These are phyloP conservation scores for Archocentrus centrarchus DNA, from an alignment of 2,113 vertebrate genomes.

Conservation along the genomic window DNA sequence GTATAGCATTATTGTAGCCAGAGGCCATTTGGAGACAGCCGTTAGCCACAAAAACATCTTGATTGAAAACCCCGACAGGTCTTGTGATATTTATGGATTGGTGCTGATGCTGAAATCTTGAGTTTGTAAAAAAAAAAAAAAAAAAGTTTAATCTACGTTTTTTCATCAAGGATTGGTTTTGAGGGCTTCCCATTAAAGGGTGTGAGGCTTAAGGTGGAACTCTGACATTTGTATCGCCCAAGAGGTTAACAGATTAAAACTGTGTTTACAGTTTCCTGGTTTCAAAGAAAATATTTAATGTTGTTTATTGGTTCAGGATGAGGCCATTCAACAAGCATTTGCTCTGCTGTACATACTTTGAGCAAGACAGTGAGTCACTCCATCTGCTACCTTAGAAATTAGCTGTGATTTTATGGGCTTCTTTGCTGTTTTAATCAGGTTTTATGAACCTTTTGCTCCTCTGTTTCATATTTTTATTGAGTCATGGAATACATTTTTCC, in stretches of 20 bases:
- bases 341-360: background rate
- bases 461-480: conserved; percentile 9
- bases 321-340: background rate
- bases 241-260: background rate
- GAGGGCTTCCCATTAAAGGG: background rate
- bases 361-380: background rate
- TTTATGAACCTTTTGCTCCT: conserved; percentile 11
- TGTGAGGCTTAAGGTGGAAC: too few species aligned
- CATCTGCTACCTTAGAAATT: background rate
- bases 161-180: background rate
- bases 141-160: background rate
- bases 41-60: background rate
- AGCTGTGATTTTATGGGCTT: background rate
- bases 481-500: background rate
- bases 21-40: background rate
- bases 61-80: background rate
- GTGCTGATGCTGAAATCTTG: background rate
- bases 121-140: background rate
- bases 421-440: conserved; percentile 16
- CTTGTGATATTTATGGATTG: background rate
- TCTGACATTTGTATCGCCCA: background rate
- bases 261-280: background rate
- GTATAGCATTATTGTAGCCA: background rate
- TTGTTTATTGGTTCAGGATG: background rate
- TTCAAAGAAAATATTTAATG: background rate